Conservation (phyloP, 1,140 invertebrate species). For the Penaeus japonicus region DNA sequence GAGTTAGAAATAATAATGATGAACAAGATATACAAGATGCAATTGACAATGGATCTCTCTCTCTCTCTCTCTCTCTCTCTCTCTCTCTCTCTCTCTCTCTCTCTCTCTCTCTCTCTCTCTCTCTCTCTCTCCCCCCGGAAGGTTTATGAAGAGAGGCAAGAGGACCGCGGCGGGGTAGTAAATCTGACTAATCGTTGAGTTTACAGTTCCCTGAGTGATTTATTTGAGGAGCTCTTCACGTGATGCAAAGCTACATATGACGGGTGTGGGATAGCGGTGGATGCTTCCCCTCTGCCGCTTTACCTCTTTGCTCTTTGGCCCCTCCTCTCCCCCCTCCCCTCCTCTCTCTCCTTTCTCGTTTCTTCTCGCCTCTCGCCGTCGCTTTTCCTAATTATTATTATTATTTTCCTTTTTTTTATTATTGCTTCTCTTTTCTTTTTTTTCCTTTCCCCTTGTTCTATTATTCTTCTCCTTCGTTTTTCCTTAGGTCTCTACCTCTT, state of each 20-base stretch:
- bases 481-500: neutral
- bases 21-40: too few relatives aligned
- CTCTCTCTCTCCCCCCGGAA: too few relatives aligned
- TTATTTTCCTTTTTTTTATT: neutral
- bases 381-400: too few relatives aligned
- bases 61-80: too few relatives aligned
- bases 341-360: neutral
- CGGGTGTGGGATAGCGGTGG: neutral
- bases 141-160: too few relatives aligned
- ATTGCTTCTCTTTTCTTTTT: neutral
- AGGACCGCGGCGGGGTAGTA: neutral
- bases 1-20: too few relatives aligned
- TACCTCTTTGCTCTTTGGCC: neutral
- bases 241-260: slow-evolving; percentile 32
- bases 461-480: neutral
- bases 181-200: slow-evolving; percentile 47
- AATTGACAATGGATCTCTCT: too few relatives aligned
- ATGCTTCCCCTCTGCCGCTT: neutral
- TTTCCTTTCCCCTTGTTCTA: neutral
- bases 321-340: neutral
- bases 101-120: too few relatives aligned
- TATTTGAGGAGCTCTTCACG: slow-evolving; percentile 44
- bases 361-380: neutral
- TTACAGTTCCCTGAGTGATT: slow-evolving; percentile 43
- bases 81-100: too few relatives aligned